Base-by-base conservation (phyloP, 30 jellyfish, hydroid and myxozoan genomes). In the Phacellophora camtschatica region DNA sequence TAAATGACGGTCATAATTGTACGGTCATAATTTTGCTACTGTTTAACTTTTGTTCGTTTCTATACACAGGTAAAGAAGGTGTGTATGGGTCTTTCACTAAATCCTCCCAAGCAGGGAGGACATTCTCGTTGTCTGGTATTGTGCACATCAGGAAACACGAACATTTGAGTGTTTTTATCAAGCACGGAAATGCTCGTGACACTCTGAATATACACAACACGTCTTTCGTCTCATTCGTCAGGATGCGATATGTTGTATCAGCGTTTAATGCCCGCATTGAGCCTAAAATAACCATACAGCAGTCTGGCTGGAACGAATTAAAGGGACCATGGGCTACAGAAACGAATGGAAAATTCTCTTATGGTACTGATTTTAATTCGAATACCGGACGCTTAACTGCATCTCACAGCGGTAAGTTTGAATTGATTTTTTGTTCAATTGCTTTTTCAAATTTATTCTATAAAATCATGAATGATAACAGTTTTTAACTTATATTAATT, bases 181-280 rank as follows among this genome's bases (percentile, higher is more conserved):
- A 36, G 34, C 42, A 96, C 48, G 22, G 29, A 70, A 81, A 56
- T 71, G 53, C 80, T 15, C n/a, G 10, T 10, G 77, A 77, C 42
- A 41, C 43, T 10, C 83, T 85, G 49, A 92, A 81, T 5, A 43
- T 92, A 16, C 83, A 43, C 67, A 79, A 86, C 29, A 66, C 85
- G 7, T 92, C 98, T 7, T 83, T 84, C 55, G 49, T 81, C 36
- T 73, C 94, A 1, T 28, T 83, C 37, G 87, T 90, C 61, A 72
- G 95, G 29, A 90, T 84, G 96, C 84, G 98, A 34, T 90, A 90
- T 64, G 87, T 90, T 35, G 96, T 90, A 24, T 90, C 98, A 22
- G 77, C 90, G 2, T 92, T 90, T 51, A 79, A 85, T 24, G 98
- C 98, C 37, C 68, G 95, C 37, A 61, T 90, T 27, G 72, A 82